Evolutionary conservation across 2,797 vertebrate species (phyloP).

Genomic region (Myiotriccus ornatus): DNA sequence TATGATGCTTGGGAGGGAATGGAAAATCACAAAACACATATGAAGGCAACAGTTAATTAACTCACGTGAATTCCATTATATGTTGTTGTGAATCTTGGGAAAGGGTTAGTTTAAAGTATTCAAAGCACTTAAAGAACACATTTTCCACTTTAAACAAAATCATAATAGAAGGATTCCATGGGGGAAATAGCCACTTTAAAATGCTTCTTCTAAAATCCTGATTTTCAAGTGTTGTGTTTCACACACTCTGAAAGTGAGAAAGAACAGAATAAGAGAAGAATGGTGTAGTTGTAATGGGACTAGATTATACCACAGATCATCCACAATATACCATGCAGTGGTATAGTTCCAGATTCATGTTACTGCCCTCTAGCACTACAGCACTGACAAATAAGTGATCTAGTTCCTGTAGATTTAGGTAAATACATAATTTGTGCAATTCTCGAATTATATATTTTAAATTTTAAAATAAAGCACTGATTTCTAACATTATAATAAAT

Average conservation of each 20-base stretch:
- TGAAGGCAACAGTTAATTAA: not conserved
- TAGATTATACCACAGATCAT: not conserved
- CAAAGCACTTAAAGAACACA: not conserved
- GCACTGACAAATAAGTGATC: not conserved
- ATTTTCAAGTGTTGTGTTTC: not conserved
- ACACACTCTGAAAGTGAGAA: not conserved
- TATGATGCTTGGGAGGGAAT: not conserved
- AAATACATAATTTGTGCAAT: not conserved
- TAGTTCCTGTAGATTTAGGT: not conserved
- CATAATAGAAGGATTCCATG: not conserved
- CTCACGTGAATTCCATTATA: not conserved
- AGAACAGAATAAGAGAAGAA: not conserved
- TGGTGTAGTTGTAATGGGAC: not conserved
- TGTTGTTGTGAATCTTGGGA: not conserved
- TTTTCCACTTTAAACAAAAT: not conserved
- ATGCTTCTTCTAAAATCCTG: not conserved
- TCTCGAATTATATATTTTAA: not conserved
- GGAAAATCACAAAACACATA: not conserved
- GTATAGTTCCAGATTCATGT: not conserved
- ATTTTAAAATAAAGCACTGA: not conserved
- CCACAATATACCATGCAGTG: not conserved
- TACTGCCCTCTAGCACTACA: not conserved
- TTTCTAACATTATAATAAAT: not conserved
- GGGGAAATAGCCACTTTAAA: not conserved
- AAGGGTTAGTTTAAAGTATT: not conserved